These are phyloP conservation scores for Anguilla rostrata DNA, from an alignment of 2,113 vertebrate genomes.

Conservation along the genomic window DNA sequence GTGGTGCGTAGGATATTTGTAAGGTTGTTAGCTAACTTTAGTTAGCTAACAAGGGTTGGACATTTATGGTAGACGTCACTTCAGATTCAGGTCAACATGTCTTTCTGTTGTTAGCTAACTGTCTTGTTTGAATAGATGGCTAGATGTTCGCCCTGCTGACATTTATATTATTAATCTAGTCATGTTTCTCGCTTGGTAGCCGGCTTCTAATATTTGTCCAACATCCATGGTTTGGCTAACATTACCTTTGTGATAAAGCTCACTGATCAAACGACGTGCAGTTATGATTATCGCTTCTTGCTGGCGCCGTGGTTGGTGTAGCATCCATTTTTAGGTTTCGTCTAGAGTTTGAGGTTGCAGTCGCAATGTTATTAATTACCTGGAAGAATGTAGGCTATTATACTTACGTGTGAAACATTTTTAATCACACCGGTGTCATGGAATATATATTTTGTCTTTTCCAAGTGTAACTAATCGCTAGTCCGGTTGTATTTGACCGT, in stretches of 20 bases:
- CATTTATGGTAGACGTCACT: background rate
- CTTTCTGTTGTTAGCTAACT: too few species aligned
- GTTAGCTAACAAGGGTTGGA: background rate
- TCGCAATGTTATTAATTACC: background rate
- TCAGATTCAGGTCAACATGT: background rate
- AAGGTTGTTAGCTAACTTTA: background rate
- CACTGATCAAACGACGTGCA: background rate
- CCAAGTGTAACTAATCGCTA: too few species aligned
- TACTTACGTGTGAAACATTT: too few species aligned
- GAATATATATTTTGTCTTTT: too few species aligned
- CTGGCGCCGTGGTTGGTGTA: background rate
- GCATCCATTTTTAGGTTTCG: background rate
- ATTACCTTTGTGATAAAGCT: background rate
- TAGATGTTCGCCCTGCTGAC: too few species aligned
- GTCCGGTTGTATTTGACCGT: too few species aligned
- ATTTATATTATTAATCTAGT: too few species aligned
- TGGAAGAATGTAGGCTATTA: too few species aligned
- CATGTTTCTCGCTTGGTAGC: background rate
- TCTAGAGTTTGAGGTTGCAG: background rate
- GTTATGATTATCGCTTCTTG: background rate
- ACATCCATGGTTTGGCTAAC: background rate
- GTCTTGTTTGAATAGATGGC: too few species aligned
- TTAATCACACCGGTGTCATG: too few species aligned
- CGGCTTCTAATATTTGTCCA: background rate
- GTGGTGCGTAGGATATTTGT: background rate